A percentile compares a stretch with the other conserved stretches of the same genome.
These are phyloP conservation scores for Onychomys leucogaster DNA, from an alignment of 2,797 vertebrate genomes.

Conservation along the genomic window DNA sequence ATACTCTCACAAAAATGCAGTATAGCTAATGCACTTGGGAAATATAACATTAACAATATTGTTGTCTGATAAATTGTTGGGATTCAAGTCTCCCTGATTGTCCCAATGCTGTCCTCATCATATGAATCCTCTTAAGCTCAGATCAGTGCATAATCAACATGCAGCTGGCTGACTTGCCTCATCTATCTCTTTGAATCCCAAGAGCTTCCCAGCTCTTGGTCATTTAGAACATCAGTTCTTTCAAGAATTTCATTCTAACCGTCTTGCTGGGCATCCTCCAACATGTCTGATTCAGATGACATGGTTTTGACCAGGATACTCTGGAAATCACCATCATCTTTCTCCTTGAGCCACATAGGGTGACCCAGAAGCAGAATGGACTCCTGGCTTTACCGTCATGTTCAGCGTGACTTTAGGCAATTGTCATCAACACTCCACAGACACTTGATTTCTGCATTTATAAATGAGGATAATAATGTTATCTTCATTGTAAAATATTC, in stretches of 20 bases:
- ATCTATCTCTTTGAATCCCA: not conserved
- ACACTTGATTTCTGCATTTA: not conserved
- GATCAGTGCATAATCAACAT: not conserved
- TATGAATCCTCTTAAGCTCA: not conserved
- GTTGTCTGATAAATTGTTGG: not conserved
- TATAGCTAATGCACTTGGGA: not conserved
- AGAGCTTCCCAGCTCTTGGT: not conserved
- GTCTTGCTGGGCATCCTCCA: not conserved
- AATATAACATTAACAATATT: not conserved
- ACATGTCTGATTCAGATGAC: not conserved
- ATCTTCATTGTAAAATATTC: not conserved
- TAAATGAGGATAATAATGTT: not conserved
- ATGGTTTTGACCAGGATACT: not conserved
- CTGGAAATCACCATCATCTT: not conserved
- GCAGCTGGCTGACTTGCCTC: not conserved
- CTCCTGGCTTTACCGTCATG: no score
- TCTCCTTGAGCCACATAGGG: rapidly evolving
- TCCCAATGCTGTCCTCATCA: not conserved
- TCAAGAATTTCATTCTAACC: not conserved
- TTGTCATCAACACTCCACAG: not conserved
- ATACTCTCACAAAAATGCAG: not conserved
- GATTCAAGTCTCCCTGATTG: not conserved
- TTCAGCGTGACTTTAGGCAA: not conserved
- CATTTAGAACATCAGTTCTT: not conserved
- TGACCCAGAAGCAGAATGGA: not conserved